A percentile compares a stretch with the other conserved stretches of the same genome.
phyloP scores from a whole-genome alignment of 2,888 invertebrate genomes.

The Caenorhabditis sp. region DNA sequence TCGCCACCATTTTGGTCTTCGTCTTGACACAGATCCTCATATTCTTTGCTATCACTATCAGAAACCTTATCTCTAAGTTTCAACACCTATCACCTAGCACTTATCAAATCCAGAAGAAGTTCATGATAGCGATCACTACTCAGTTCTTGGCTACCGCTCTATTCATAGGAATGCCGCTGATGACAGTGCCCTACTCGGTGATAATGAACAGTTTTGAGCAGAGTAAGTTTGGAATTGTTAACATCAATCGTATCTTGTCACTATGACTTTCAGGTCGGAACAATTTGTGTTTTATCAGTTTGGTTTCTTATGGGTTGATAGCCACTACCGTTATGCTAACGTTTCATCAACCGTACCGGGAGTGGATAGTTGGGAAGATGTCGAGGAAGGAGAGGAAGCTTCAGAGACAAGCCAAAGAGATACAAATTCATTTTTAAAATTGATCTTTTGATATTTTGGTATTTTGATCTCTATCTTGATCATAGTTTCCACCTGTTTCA shows the following conservation, averaged over 20 bases:
- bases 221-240: background rate
- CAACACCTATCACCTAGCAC: constrained; percentile 10
- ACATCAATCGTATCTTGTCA: background rate
- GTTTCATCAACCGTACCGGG: constrained; percentile 25
- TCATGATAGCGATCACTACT: constrained; percentile 22
- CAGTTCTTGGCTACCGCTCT: constrained; percentile 15
- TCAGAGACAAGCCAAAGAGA: too few species aligned
- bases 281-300: constrained; percentile 15
- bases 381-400: background rate
- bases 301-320: constrained; percentile 10
- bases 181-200: background rate
- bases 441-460: too few species aligned
- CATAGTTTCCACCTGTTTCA: too few species aligned
- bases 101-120: constrained; percentile 27
- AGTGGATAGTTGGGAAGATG: background rate
- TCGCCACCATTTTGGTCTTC: background rate
- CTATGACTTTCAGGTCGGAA: constrained; percentile 13
- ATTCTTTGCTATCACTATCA: constrained; percentile 3
- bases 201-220: constrained; percentile 9
- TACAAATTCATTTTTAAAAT: too few species aligned
- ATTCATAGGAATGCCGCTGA: background rate
- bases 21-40: constrained; percentile 8
- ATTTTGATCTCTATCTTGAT: too few species aligned
- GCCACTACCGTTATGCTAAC: constrained; percentile 20
- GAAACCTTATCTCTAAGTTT: background rate